These are phyloP conservation scores for Pipistrellus nathusii DNA, from an alignment of 2,797 vertebrate species.

Conservation along the genomic window DNA sequence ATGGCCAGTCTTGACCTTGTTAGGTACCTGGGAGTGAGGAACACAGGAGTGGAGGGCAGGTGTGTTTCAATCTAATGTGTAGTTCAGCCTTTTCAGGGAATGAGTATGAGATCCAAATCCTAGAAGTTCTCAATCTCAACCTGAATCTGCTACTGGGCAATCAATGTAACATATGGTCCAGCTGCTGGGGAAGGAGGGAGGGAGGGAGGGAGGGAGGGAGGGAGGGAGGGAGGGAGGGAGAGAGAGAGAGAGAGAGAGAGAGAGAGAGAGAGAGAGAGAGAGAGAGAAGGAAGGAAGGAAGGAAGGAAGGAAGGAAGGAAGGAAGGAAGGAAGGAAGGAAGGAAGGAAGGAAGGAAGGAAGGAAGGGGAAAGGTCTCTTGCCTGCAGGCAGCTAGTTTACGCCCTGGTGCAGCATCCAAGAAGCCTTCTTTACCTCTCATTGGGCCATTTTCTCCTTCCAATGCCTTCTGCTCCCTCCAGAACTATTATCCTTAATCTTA, in stretches of 20 bases:
- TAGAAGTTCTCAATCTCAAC: background rate
- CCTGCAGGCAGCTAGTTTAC: background rate
- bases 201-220: background rate
- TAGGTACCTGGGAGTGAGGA: background rate
- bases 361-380: background rate
- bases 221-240: background rate
- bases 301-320: background rate
- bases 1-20: background rate
- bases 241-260: background rate
- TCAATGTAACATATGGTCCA: background rate
- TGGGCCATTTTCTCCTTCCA: background rate
- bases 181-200: background rate
- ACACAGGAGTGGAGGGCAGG: background rate
- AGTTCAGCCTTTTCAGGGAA: background rate
- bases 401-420: accelerated
- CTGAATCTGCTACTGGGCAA: background rate
- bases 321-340: background rate
- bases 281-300: background rate
- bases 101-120: background rate
- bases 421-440: background rate
- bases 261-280: background rate
- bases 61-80: background rate
- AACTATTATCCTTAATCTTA: background rate
- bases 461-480: background rate
- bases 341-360: background rate